A percentile compares a stretch with the other conserved stretches of the same genome.
Conservation (phyloP, 2,113 vertebrate genomes). For the Xiphorhynchus elegans region DNA sequence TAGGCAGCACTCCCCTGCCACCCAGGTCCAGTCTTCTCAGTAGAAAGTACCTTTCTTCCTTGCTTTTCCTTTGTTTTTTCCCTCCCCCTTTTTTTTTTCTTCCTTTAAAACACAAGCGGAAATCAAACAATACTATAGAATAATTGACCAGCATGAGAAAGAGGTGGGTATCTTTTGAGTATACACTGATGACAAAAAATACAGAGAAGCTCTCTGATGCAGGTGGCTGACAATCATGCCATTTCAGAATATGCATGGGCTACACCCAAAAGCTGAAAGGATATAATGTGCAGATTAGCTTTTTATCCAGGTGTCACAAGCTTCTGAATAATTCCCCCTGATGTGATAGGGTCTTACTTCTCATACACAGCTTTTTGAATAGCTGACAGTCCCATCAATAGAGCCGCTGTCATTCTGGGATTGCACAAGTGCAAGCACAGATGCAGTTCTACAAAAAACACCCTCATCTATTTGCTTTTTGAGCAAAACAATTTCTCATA, state of each 20-base stretch:
- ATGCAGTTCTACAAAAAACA: slow-evolving; percentile 23
- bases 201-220: neutral
- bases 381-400: slow-evolving; percentile 13
- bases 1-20: neutral
- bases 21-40: neutral
- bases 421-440: neutral
- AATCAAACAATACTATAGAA: neutral
- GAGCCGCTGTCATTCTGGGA: neutral
- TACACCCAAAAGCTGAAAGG: neutral
- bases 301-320: slow-evolving; percentile 23
- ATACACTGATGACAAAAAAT: neutral
- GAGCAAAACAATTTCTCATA: slow-evolving; percentile 16
- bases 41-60: neutral
- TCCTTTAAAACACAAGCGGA: neutral
- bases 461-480: neutral
- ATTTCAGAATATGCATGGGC: neutral
- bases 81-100: neutral
- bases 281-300: neutral
- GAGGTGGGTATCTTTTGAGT: neutral
- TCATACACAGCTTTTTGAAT: neutral
- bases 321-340: slow-evolving; percentile 10
- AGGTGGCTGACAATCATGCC: neutral
- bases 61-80: neutral
- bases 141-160: neutral
- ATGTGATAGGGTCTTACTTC: neutral